These are phyloP conservation scores for Lithophane leautieri DNA, from an alignment of 2,888 invertebrate genomes.

Conservation along the genomic window DNA sequence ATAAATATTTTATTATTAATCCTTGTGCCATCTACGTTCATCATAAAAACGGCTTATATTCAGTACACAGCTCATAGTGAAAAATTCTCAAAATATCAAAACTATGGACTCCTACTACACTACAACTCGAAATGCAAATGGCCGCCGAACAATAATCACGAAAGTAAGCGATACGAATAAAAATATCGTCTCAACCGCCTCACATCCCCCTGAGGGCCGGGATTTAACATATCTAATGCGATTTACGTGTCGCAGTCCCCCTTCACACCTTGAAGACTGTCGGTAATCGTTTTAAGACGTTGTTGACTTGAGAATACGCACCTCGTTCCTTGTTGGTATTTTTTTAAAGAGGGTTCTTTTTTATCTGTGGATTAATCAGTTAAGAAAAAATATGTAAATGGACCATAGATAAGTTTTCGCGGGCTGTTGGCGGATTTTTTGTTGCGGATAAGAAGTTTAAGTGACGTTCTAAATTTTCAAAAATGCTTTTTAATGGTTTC, in stretches of 20 bases:
- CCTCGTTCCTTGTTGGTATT: conserved; percentile 71
- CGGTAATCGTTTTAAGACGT: conserved; percentile 89
- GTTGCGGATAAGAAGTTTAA: not conserved
- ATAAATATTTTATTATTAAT: not conserved
- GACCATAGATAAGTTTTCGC: conserved; percentile 31
- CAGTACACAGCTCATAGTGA: not conserved
- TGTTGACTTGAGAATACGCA: conserved; percentile 78
- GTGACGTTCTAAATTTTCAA: not conserved
- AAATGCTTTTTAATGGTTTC: not conserved
- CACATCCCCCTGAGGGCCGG: conserved; percentile 78
- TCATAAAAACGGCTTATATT: not conserved
- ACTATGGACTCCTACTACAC: conserved; percentile 39
- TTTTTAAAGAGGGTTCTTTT: conserved; percentile 67
- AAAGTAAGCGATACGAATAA: conserved; percentile 90
- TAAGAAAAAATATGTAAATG: conserved; percentile 28
- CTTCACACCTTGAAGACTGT: conserved; percentile 79
- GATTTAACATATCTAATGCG: conserved; percentile 90
- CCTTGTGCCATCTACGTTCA: not conserved
- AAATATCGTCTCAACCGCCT: conserved; percentile 84
- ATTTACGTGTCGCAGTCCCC: conserved; percentile 87
- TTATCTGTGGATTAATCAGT: conserved; percentile 65
- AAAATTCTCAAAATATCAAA: conserved; percentile 70
- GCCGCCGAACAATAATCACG: conserved; percentile 87
- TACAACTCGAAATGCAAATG: conserved; percentile 83
- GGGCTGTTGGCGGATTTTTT: conserved; percentile 2